These are phyloP conservation scores for Sthenelais limicola DNA, from an alignment of 2,888 invertebrate genomes.

Conservation along the genomic window DNA sequence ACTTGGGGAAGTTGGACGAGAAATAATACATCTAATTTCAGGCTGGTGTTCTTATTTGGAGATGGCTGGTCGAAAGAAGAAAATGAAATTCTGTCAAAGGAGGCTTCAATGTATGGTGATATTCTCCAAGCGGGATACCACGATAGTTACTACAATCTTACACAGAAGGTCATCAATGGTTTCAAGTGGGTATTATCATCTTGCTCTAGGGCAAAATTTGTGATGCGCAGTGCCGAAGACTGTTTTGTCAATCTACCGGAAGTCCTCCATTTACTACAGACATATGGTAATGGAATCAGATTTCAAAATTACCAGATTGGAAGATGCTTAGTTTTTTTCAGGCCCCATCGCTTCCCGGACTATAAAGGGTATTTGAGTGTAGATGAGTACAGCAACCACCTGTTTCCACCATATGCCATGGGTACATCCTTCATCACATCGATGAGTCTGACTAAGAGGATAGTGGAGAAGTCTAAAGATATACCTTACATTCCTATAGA, in stretches of 20 bases:
- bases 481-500: slow-evolving; percentile 11
- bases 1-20: slow-evolving; percentile 2
- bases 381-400: background rate
- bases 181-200: background rate
- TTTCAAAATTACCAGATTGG: no score
- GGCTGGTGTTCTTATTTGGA: slow-evolving; percentile 7
- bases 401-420: slow-evolving; percentile 19
- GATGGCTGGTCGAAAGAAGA: slow-evolving; percentile 9
- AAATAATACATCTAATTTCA: background rate
- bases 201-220: slow-evolving; percentile 7
- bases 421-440: slow-evolving; percentile 4
- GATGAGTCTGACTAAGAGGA: background rate
- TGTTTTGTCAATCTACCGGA: background rate
- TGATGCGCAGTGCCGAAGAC: slow-evolving; percentile 14
- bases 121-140: background rate
- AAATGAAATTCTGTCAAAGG: background rate
- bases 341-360: background rate
- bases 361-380: background rate
- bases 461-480: slow-evolving; percentile 4
- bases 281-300: background rate
- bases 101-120: background rate
- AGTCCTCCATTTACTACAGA: background rate
- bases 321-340: no score
- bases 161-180: slow-evolving; percentile 27
- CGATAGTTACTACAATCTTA: slow-evolving; percentile 19